Conservation (phyloP, 2,113 vertebrate genomes). For the Psephotus haematonotus region DNA sequence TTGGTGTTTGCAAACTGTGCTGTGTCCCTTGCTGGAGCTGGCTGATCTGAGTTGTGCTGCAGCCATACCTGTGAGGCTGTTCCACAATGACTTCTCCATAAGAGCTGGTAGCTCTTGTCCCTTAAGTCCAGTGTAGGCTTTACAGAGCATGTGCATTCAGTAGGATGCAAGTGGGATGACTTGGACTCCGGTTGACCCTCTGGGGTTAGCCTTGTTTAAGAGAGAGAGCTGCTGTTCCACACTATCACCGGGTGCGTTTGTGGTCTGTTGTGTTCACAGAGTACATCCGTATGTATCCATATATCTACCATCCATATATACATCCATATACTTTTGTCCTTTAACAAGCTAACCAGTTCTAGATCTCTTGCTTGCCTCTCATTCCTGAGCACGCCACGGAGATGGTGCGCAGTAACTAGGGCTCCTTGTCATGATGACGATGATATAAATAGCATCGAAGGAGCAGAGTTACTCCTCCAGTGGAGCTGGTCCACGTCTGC, state of each 20-base stretch:
- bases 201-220: not conserved
- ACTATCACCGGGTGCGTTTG: fast-evolving
- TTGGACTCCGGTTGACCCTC: not conserved
- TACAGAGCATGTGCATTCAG: fast-evolving
- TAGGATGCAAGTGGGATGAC: not conserved
- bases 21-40: fast-evolving
- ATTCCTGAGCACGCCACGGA: not conserved
- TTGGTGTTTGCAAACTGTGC: not conserved
- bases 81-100: not conserved
- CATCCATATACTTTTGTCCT: not conserved
- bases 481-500: slow-evolving; percentile 44
- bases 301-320: not conserved
- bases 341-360: not conserved
- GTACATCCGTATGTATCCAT: not conserved
- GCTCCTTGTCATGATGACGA: not conserved
- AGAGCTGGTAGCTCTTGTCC: not conserved
- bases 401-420: not conserved
- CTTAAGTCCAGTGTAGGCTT: not conserved
- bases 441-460: not conserved
- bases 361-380: not conserved
- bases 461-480: slow-evolving; percentile 43
- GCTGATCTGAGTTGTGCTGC: not conserved
- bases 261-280: fast-evolving
- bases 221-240: not conserved
- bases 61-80: not conserved